Base-by-base conservation (phyloP, 2,113 vertebrate genomes). In the Bufo gargarizans region DNA sequence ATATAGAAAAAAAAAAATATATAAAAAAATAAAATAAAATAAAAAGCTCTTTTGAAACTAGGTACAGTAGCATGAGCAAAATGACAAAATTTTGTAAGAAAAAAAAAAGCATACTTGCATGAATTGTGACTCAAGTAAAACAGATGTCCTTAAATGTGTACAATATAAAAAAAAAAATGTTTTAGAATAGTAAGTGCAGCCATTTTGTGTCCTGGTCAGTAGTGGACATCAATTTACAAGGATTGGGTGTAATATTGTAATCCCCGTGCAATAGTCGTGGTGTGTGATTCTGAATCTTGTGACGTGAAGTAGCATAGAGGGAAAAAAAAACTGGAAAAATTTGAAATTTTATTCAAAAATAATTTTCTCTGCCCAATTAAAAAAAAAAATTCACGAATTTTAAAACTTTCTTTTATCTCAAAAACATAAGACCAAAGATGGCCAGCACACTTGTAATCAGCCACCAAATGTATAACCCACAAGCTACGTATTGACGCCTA, bases 161-260 rank as follows among this genome's bases (percentile, higher is more conserved):
- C 94, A 95, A 96, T 96, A 96, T 95, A 94, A 95, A 69, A 95
- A 94, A 95, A 76, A 95, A 95, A 95, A 96, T 96, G 97, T 96
- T 95, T 97, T 97, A 97, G 97, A 96, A 92, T 98, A 97, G 97
- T 95, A 93, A 95, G 96, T 93, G 95, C 93, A 96, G 93, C 95
- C 96, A 94, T 96, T 95, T 96, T 94, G 95, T 96, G 95, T 96
- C 93, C 93, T 93, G 96, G 95, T 96, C 95, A 92, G 93, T 96
- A 95, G 95, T 97, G 93, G 94, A 95, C 94, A 94, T 96, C 93
- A 93, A 94, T 94, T 96, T 95, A 92, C 95, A 95, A 95, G 96
- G 96, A 96, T 95, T 95, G 96, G 96, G 97, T 97, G 94, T 96
- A 95, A 96, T 97, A 95, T 94, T 94, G 96, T 98, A 96, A 96